Evolutionary conservation across 2,888 invertebrate species (phyloP), one percentile per base, ranked within the genome.

Genomic region (Acanthosoma haemorrhoidale): DNA sequence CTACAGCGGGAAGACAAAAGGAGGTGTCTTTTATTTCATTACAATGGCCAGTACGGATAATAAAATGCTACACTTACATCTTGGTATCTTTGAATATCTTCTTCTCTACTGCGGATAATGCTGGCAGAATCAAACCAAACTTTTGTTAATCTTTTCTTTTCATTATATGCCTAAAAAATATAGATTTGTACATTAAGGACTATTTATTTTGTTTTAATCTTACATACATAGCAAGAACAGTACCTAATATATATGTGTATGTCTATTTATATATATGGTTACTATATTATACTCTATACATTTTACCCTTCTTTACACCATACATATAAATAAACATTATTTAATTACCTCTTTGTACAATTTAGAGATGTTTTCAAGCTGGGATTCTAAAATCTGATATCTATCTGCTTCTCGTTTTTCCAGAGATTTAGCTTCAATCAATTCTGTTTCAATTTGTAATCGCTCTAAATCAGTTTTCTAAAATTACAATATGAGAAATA

Each of bases 111-210:
- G 15, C 74, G 70, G 9, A 74, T 71, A 57, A 75, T 70, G 64
- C 71, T 73, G 8, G 72, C 61, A 9, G 75, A 71, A 34, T 71
- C 73, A n/a, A 73, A 72, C 75, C 75, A 76, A 25, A 73, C 71
- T 31, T 74, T 72, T 11, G 75, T 72, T 1, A 75, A 66, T 38
- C 72, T 74, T 18, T 70, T 82, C 58, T 83, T 81, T 75, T 83
- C 80, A 72, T 83, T 82, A 69, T 83, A 82, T 2, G 82, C 82
- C 36, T 82, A 77, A 31, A 31, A 11, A 18, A 51, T 51, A 13
- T 3, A 21, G 0, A 36, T 61, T 34, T 9, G 3, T 16, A 13
- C 8, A 61, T 32, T 36, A 61, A n/a, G n/a, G n/a, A n/a, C n/a
- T n/a, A n/a, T n/a, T n/a, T n/a, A n/a, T n/a, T n/a, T n/a, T n/a